Conservation (phyloP, 2,888 invertebrate species). For the Synergus itoensis region DNA sequence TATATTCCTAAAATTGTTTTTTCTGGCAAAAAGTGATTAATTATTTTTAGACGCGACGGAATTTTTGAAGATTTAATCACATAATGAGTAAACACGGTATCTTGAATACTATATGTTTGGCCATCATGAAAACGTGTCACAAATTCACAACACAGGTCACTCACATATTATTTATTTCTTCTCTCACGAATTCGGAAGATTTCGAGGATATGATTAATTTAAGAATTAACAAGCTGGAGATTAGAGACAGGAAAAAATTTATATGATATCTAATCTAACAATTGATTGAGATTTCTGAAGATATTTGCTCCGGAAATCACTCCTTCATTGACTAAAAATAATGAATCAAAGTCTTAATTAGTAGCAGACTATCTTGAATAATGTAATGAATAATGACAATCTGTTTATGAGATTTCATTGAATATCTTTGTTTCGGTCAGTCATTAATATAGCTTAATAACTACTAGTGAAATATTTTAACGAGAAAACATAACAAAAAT, state of each 20-base stretch:
- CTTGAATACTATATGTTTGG: neutral
- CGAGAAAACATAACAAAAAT: neutral
- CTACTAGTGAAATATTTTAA: neutral
- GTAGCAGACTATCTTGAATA: rapidly evolving
- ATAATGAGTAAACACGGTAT: neutral
- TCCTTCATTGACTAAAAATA: neutral
- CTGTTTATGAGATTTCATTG: neutral
- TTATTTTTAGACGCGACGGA: neutral
- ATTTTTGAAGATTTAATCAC: neutral
- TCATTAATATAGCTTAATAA: neutral
- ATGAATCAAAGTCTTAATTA: neutral
- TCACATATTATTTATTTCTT: constrained; percentile 43
- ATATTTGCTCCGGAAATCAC: neutral
- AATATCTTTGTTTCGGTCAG: neutral
- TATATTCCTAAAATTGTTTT: too few species aligned
- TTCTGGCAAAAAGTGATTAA: neutral
- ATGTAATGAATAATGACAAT: neutral
- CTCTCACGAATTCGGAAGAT: constrained; percentile 42
- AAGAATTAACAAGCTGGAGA: too few species aligned
- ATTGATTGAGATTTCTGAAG: neutral
- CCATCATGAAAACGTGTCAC: neutral
- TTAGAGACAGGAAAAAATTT: neutral
- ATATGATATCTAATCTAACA: neutral
- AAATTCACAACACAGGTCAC: neutral
- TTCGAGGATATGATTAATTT: constrained; percentile 6